Conservation (phyloP, 2,113 vertebrate species). For the Ptychochromis oligacanthus region DNA sequence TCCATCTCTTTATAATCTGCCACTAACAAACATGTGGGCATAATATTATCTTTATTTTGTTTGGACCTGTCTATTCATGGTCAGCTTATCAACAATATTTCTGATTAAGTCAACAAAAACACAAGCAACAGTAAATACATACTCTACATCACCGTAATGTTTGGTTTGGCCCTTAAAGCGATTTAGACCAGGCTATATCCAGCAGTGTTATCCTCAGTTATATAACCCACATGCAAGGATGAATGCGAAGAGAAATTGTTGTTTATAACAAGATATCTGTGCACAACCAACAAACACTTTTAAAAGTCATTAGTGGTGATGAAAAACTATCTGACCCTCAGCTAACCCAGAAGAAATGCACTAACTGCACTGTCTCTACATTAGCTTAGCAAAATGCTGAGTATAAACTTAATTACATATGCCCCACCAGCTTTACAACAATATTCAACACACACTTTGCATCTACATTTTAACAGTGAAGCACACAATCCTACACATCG, state of each 20-base stretch:
- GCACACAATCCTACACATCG: not conserved
- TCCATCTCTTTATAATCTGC: not conserved
- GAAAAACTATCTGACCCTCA: not conserved
- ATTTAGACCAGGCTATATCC: not conserved
- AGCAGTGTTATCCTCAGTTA: not conserved
- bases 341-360: not conserved
- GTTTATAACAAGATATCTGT: not conserved
- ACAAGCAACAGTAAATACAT: not conserved
- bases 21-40: not conserved
- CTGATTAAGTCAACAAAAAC: not conserved
- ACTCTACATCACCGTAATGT: not conserved
- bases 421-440: not conserved
- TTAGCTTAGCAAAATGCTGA: no score
- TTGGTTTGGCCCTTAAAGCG: not conserved
- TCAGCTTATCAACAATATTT: not conserved
- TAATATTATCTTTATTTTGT: not conserved
- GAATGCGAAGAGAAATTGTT: not conserved
- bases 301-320: not conserved
- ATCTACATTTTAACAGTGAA: not conserved
- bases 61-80: not conserved
- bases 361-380: not conserved
- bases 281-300: not conserved
- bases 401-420: no score
- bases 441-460: not conserved
- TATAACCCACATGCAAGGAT: no score